Percentiles rank a stretch among this genome's conserved stretches.
Conservation (phyloP, 2,113 vertebrate species). For the Bufo gargarizans region DNA sequence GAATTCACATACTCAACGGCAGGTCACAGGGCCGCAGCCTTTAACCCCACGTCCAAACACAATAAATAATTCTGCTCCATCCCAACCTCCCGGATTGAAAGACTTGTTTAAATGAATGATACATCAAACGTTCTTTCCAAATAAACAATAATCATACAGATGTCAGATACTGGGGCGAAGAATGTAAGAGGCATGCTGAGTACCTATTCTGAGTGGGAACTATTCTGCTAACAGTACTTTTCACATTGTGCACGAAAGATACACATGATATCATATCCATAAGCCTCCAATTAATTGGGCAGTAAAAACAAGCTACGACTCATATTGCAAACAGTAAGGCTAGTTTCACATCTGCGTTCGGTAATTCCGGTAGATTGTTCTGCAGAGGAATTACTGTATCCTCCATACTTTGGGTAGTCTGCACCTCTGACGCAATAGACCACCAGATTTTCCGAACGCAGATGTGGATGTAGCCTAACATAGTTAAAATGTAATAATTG, state of each 20-base stretch:
- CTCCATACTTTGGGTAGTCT: too few relatives aligned
- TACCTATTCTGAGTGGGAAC: background rate
- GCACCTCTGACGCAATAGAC: too few relatives aligned
- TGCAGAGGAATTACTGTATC: too few relatives aligned
- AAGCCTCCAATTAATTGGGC: background rate
- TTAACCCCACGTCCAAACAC: slow-evolving; percentile 52
- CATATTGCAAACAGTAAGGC: too few relatives aligned
- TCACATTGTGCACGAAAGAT: background rate
- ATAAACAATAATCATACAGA: slow-evolving; percentile 52
- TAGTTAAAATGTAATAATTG: too few relatives aligned
- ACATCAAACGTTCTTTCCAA: slow-evolving; percentile 49
- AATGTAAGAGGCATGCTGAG: slow-evolving; percentile 19
- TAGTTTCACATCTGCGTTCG: too few relatives aligned
- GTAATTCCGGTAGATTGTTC: too few relatives aligned
- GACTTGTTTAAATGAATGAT: slow-evolving; percentile 42
- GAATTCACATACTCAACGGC: slow-evolving; percentile 54
- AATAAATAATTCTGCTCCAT: slow-evolving; percentile 52
- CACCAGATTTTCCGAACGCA: too few relatives aligned
- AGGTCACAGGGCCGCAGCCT: slow-evolving; percentile 47
- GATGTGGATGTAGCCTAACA: too few relatives aligned
- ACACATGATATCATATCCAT: background rate
- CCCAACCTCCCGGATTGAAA: slow-evolving; percentile 57
- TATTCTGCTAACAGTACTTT: background rate
- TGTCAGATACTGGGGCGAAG: slow-evolving; percentile 48
- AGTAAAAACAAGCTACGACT: too few relatives aligned